A percentile compares a stretch with the other conserved stretches of the same genome.
Conservation (phyloP, 2,888 invertebrate species). For the Acanthacorydalis orientalis region DNA sequence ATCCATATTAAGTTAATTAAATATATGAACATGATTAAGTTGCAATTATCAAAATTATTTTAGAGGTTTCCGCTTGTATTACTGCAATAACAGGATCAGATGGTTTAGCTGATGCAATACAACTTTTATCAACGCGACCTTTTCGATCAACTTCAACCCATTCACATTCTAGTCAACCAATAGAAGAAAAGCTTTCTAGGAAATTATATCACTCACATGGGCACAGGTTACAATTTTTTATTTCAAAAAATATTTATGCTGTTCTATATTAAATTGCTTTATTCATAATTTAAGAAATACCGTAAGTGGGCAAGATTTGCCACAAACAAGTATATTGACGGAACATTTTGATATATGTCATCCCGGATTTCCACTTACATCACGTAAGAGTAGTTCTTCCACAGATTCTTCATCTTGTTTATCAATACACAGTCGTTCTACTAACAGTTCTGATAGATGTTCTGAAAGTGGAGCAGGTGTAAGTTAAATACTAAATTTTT, state of each 20-base stretch:
- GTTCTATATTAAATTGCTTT: not conserved
- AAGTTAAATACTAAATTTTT: constrained; percentile 7
- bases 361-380: constrained; percentile 26
- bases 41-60: not conserved
- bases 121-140: constrained; percentile 42
- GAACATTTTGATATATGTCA: constrained; percentile 27
- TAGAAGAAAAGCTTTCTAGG: constrained; percentile 24
- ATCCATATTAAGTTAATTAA: no score
- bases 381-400: constrained; percentile 41
- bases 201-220: constrained; percentile 22
- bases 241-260: not conserved
- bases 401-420: constrained; percentile 39
- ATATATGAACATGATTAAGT: no score
- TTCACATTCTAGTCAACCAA: not conserved
- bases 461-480: constrained; percentile 29
- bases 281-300: constrained; percentile 21
- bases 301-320: constrained; percentile 26
- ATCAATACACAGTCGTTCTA: constrained; percentile 38
- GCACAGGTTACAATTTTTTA: constrained; percentile 17
- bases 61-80: constrained; percentile 16
- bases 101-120: constrained; percentile 48
- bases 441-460: constrained; percentile 29
- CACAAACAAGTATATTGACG: constrained; percentile 23
- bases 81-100: constrained; percentile 38
- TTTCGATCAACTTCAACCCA: constrained; percentile 15